A percentile compares a stretch with the other conserved stretches of the same genome.
These are phyloP conservation scores for Cyphomyrus discorhynchus DNA, from an alignment of 2,113 vertebrate genomes.

Conservation along the genomic window DNA sequence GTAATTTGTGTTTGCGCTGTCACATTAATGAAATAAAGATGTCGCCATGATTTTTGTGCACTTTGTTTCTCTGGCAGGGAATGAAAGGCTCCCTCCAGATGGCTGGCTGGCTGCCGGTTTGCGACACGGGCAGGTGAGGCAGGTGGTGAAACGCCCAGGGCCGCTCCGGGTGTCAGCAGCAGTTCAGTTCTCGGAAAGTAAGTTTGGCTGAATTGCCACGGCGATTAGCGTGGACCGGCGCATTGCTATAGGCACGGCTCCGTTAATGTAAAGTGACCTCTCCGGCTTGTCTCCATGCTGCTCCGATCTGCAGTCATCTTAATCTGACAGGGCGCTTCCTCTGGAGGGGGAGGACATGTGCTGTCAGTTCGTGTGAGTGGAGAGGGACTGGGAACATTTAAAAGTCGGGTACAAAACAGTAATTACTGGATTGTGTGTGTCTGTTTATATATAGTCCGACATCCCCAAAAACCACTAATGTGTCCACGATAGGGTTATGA, in stretches of 20 bases:
- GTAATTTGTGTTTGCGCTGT: slow-evolving; percentile 4
- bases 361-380: neutral
- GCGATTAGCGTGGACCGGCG: neutral
- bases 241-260: neutral
- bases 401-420: neutral
- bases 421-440: neutral
- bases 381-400: neutral
- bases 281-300: neutral
- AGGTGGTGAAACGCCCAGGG: neutral
- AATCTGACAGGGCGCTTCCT: neutral
- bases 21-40: slow-evolving; percentile 17
- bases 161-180: neutral
- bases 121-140: neutral
- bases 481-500: neutral
- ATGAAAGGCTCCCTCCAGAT: neutral
- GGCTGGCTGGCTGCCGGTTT: neutral
- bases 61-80: neutral
- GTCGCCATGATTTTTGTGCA: neutral
- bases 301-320: neutral
- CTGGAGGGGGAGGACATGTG: neutral
- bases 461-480: neutral
- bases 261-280: neutral
- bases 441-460: neutral
- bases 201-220: neutral
- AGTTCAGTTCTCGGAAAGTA: neutral